Evolutionary conservation across 1,140 invertebrate species (phyloP).

Genomic region (Chymomyza costata): DNA sequence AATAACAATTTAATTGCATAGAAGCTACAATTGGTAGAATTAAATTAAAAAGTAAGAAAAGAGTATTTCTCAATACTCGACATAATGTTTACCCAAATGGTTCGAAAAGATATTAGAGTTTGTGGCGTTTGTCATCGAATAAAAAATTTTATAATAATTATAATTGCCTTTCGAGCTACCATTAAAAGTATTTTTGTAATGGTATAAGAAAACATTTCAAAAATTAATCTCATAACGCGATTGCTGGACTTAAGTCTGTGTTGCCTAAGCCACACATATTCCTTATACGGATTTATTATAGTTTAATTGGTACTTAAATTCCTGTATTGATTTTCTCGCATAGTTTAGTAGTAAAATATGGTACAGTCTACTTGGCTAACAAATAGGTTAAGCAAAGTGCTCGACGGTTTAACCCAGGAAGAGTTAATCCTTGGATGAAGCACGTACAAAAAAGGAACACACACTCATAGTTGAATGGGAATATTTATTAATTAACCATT

Average conservation of each 20-base stretch:
- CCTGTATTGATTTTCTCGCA: too few relatives aligned
- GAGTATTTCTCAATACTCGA: not conserved
- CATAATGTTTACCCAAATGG: not conserved
- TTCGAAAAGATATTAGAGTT: not conserved
- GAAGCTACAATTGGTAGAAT: not conserved
- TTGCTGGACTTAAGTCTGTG: not conserved
- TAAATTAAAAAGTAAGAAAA: not conserved
- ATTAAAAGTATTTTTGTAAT: not conserved
- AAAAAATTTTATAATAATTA: not conserved
- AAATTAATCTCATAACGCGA: not conserved
- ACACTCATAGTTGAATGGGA: not conserved
- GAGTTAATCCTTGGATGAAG: too few relatives aligned
- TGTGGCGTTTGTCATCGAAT: not conserved
- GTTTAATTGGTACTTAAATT: too few relatives aligned
- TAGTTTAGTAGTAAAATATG: too few relatives aligned
- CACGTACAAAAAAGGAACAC: too few relatives aligned
- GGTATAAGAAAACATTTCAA: not conserved
- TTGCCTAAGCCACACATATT: not conserved
- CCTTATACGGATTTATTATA: too few relatives aligned
- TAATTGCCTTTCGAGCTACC: not conserved
- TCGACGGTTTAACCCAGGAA: too few relatives aligned
- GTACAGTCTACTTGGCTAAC: not conserved
- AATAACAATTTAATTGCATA: too few relatives aligned
- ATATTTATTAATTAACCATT: constrained; percentile 71
- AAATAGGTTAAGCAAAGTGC: not conserved